Base-by-base conservation (phyloP, 2,888 invertebrate species). In the Perdita meconis region DNA sequence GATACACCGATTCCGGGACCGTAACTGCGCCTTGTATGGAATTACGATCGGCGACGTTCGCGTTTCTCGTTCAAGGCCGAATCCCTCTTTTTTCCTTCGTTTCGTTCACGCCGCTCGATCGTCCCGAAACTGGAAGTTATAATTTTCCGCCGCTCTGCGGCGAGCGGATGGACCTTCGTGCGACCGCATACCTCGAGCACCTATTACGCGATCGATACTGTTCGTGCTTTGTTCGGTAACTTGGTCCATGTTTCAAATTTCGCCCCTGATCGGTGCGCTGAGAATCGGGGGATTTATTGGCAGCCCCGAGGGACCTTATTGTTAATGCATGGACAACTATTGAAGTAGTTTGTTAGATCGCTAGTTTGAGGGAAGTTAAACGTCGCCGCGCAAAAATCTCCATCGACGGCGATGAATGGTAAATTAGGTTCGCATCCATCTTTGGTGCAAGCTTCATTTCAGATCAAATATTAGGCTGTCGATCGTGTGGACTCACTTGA, bases 1-100 rank as follows among this genome's bases (percentile, higher is more conserved):
- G 78, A 79, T 71, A 70, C 72, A 76, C 60, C 68, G 80, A 85
- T 87, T n/a, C 78, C 63, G 53, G 63, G 47, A 57, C 71, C 60
- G 16, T 53, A 53, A 19, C 47, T 60, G 57, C 59, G 42, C 66
- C 60, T n/a, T 40, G 61, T 71, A 77, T 84, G 61, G 55, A 71
- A 80, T 83, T 81, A 72, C 71, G 24, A 44, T 53, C 5, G n/a
- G n/a, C 24, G 56, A 67, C 55, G 2, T 30, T 77, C 47, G 61
- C 67, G 26, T 51, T 51, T 51, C 38, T 24, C 55, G 40, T 75
- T 55, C 75, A 60, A 75, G 75, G 65, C 53, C 59, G 36, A 57
- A 19, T 30, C 40, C 22, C n/a, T 53, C 64, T 73, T 47, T 44
- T 22, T n/a, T n/a, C n/a, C n/a, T n/a, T 55, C 59, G 19, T 38